phyloP scores from a whole-genome alignment of 2,797 vertebrate species.

The Strix occidentalis region DNA sequence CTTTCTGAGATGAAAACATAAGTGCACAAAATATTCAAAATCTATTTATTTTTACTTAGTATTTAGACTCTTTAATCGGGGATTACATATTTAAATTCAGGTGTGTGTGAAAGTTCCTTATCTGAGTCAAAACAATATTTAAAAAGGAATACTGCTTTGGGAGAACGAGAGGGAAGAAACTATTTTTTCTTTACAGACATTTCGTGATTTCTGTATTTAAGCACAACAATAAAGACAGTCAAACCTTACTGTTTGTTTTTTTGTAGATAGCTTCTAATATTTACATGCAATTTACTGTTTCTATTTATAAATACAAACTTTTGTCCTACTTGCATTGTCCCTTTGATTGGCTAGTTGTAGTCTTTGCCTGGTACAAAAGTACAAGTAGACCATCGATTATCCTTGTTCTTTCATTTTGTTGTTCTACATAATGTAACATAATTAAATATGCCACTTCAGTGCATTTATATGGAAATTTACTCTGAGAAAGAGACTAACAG shows the following conservation, averaged over 20 bases:
- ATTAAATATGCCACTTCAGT: not conserved
- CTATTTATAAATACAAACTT: not conserved
- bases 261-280: not conserved
- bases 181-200: not conserved
- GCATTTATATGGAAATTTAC: not conserved
- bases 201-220: not conserved
- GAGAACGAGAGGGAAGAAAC: not conserved
- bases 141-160: not conserved
- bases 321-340: not conserved
- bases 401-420: not conserved
- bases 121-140: conserved; percentile 43
- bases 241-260: not conserved
- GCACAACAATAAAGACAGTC: not conserved
- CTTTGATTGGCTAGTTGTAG: not conserved
- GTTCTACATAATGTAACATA: not conserved
- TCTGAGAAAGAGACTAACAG: not conserved
- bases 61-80: not conserved
- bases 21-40: not conserved
- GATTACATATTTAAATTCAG: not conserved
- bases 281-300: not conserved
- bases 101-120: not conserved
- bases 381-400: not conserved
- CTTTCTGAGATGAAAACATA: not conserved
- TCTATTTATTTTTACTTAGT: not conserved
- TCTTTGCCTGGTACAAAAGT: not conserved